A percentile compares a stretch with the other conserved stretches of the same genome.
Conservation (phyloP, 1,140 invertebrate genomes). For the Capitella teleta region DNA sequence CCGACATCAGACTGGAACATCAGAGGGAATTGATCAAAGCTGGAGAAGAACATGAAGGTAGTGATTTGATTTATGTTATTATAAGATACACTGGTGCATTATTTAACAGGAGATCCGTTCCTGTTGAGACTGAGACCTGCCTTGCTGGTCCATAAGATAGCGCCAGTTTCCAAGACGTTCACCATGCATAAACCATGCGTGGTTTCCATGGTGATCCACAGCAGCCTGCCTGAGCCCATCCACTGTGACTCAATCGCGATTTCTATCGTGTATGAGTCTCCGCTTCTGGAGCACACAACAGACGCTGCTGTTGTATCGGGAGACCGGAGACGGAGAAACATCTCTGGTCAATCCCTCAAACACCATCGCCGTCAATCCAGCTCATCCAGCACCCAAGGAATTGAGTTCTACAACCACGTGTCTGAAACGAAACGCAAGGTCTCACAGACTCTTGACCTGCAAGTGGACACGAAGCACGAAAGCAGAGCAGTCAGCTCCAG, state of each 20-base stretch:
- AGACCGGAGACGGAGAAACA: background rate
- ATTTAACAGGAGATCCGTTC: background rate
- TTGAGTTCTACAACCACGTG: slow-evolving; percentile 17
- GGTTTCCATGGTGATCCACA: background rate
- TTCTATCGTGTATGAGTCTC: slow-evolving; percentile 3
- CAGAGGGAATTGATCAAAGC: background rate
- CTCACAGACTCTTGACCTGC: slow-evolving; percentile 49
- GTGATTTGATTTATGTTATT: background rate
- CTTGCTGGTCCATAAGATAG: background rate
- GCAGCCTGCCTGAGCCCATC: slow-evolving; percentile 9
- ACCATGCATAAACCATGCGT: background rate
- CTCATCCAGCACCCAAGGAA: slow-evolving; percentile 16
- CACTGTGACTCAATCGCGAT: slow-evolving; percentile 15
- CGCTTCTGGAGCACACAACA: no score
- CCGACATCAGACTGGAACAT: background rate
- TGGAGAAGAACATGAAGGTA: background rate
- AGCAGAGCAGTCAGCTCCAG: slow-evolving; percentile 45
- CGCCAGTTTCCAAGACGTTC: background rate
- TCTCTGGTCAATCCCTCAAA: background rate
- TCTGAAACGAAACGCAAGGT: slow-evolving; percentile 16
- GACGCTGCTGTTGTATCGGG: no score
- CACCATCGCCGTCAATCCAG: background rate
- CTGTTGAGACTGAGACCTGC: background rate
- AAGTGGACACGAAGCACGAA: slow-evolving; percentile 64
- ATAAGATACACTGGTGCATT: background rate